These are phyloP conservation scores for Salpingus planirostris DNA, from an alignment of 2,888 invertebrate species.

Conservation along the genomic window DNA sequence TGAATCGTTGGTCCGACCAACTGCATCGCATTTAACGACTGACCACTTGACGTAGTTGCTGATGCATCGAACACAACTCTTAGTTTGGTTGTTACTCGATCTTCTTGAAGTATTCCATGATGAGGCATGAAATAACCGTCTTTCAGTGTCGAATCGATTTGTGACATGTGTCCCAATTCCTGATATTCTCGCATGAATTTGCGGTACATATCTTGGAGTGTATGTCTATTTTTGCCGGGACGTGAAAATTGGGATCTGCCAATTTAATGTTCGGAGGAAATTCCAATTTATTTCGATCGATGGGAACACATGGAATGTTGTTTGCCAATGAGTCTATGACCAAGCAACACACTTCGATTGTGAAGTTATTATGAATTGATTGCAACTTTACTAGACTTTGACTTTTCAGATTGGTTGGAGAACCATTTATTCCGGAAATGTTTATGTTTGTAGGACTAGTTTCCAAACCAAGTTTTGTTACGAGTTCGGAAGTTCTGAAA, in stretches of 20 bases:
- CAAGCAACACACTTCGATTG: background rate
- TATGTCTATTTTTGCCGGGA: conserved; percentile 13
- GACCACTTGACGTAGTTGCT: background rate
- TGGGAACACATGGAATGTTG: background rate
- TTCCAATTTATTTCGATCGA: background rate
- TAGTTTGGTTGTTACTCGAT: background rate
- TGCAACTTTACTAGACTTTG: background rate
- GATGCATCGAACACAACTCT: conserved; percentile 4
- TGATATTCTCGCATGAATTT: conserved; percentile 19
- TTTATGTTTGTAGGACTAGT: background rate
- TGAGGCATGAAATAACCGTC: conserved; percentile 13
- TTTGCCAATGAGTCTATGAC: background rate
- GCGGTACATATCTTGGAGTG: conserved; percentile 14
- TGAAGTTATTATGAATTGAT: background rate
- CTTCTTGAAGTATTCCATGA: conserved; percentile 4
- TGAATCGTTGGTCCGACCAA: background rate
- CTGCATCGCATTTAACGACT: background rate
- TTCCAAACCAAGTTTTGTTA: background rate
- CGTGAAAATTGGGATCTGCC: conserved; percentile 16
- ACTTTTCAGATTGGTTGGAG: background rate
- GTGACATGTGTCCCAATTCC: conserved; percentile 16
- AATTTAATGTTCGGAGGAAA: conserved; percentile 8
- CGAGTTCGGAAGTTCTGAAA: background rate
- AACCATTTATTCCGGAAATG: background rate
- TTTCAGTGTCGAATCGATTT: conserved; percentile 2